Evolutionary conservation across 2,797 vertebrate species (phyloP), one percentile per base, ranked within the genome.

Genomic region (Ctenochaetus hawaiiensis): DNA sequence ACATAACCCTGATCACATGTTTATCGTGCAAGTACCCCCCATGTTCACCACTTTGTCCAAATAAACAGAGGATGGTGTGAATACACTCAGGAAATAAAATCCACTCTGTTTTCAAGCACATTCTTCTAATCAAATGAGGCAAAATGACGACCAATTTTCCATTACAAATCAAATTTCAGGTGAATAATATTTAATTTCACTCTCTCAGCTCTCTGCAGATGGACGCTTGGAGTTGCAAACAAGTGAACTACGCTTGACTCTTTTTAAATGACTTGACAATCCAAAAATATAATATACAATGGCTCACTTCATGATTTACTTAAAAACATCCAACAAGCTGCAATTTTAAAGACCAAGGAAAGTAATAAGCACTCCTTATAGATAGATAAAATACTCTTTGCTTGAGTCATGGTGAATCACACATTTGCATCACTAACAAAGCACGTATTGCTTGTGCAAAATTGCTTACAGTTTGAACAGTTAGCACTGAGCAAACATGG

Each of bases 111-210:
- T 85, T 82, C 23, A 88, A 87, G 77, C 67, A 89, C 86, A 84
- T 91, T 89, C 83, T 76, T 90, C 69, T 82, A 67, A 87, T 90
- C 79, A 87, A 92, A 88, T 76, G 66, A 81, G 69, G 49, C 51
- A 26, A 71, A 80, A 85, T 57, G 17, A 80, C 16, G 48, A 72
- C 78, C 78, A 90, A 88, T 81, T 87, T 89, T 93, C 80, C 87
- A 93, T 84, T 89, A 75, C 83, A 88, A 87, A 84, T 82, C 59
- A 78, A 67, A 77, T 77, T 84, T 89, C 69, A 81, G 78, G 80
- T 85, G 73, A 81, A 89, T 59, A 59, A 71, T 68, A 80, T 81
- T 83, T 64, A 22, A 87, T 85, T 80, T 87, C 26, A 26, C 6
- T 47, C 6, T 47, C 58, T 66, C 17, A 58, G 39, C 52, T 79